These are phyloP conservation scores for Hyles vespertilio DNA, from an alignment of 1,140 invertebrate species.

Conservation along the genomic window DNA sequence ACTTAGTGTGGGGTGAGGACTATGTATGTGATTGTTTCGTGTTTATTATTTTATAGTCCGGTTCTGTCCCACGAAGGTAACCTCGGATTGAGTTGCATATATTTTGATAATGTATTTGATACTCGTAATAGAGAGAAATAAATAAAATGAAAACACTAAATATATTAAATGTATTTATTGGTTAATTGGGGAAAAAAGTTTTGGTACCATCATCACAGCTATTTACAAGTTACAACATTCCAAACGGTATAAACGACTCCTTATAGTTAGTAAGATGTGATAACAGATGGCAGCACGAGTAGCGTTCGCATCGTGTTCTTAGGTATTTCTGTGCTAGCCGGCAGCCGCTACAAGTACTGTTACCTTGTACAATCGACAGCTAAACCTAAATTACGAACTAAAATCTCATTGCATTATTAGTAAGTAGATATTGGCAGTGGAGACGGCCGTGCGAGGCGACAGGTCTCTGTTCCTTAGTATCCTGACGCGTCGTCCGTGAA, in stretches of 20 bases:
- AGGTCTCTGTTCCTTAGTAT: constrained; percentile 3
- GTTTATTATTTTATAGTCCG: no score
- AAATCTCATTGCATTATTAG: constrained; percentile 1
- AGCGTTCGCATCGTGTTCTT: no score
- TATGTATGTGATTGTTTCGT: no score
- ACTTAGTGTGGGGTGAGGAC: no score
- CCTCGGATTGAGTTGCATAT: no score
- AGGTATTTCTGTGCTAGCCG: no score
- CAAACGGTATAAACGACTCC: background rate
- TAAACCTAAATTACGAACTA: background rate
- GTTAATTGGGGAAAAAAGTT: constrained; percentile 20
- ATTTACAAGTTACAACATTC: constrained; percentile 13
- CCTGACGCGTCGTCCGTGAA: constrained; percentile 37
- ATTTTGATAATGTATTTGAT: background rate
- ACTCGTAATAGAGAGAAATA: background rate
- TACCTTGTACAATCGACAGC: no score
- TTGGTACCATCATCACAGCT: constrained; percentile 33
- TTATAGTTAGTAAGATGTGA: background rate
- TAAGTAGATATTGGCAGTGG: constrained; percentile 5
- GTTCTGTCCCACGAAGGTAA: no score
- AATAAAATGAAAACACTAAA: background rate
- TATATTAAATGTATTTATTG: constrained; percentile 10
- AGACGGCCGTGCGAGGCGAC: background rate
- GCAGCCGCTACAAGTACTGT: no score
- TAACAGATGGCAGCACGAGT: no score